Evolutionary conservation across 2,113 vertebrate genomes (phyloP), one percentile per base, ranked within the genome.

Genomic region (Podiceps cristatus): DNA sequence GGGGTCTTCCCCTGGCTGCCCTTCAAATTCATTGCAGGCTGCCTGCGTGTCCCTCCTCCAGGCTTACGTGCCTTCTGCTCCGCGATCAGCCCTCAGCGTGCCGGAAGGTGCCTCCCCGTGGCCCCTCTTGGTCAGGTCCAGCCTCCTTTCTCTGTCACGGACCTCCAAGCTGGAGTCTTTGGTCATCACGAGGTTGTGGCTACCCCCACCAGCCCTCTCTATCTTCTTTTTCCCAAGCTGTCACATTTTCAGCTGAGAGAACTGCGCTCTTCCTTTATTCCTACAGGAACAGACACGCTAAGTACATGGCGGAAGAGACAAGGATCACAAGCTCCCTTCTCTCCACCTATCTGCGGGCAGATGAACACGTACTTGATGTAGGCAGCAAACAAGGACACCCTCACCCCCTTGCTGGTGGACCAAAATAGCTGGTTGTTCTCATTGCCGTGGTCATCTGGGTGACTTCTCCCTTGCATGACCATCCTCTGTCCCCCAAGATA

Each of bases 341-440:
- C 13, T 5, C 58, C 37, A 19, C 16, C 19, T 10, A 1, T 7
- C 37, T 3, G 1, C 13, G 45, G 29, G 44, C 42, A 47, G 5
- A 13, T 17, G 33, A 52, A 64, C 27, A 1, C 1, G 8, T 33
- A 10, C 77, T 49, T 2, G 0, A 5, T 25, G 23, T 9, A 25
- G 23, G 44, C 45, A 52, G 53, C 45, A 59, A 77, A 37, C 19
- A 10, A 35, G 35, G 52, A 13, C 47, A 35, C 27, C 40, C 11
- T 5, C 9, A 10, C 15, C 16, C 28, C 44, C 19, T 35, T 18
- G 20, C 19, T 60, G 45, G 15, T 49, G 67, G 52, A 55, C 29
- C 49, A 31, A 55, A 67, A 42, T 8, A 84, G 33, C 27, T 28
- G 14, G 9, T 62, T 68, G 22, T 62, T 60, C 47, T 79, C 53